Conservation (phyloP, 2,797 vertebrate species). For the Myripristis murdjan region DNA sequence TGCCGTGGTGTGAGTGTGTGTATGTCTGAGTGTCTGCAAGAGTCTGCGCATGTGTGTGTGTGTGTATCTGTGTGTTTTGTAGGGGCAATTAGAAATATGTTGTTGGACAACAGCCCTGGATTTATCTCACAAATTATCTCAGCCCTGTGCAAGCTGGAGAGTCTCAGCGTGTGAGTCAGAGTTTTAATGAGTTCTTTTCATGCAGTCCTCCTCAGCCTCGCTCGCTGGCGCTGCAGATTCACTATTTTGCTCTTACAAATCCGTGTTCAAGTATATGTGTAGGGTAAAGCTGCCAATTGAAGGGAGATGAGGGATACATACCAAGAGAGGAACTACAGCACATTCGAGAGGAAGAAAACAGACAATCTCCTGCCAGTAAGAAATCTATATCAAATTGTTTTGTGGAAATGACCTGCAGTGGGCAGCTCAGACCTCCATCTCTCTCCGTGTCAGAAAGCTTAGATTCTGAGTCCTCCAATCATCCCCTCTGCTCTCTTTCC, state of each 20-base stretch:
- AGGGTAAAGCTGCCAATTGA: constrained; percentile 62
- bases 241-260: constrained; percentile 73
- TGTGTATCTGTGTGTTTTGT: constrained; percentile 19
- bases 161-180: constrained; percentile 70
- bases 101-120: constrained; percentile 81
- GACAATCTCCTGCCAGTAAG: constrained; percentile 61
- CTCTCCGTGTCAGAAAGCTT: constrained; percentile 67
- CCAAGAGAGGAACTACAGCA: constrained; percentile 53
- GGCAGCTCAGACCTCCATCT: constrained; percentile 72
- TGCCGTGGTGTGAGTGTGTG: constrained; percentile 12
- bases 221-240: constrained; percentile 72
- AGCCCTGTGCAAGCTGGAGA: constrained; percentile 60
- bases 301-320: constrained; percentile 56
- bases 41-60: not conserved
- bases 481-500: constrained; percentile 43
- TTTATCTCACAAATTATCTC: constrained; percentile 84
- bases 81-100: constrained; percentile 82
- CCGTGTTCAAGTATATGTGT: constrained; percentile 58
- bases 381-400: constrained; percentile 76
- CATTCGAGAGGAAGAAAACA: constrained; percentile 66
- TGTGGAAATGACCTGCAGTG: constrained; percentile 75
- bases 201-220: constrained; percentile 69
- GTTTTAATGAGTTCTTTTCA: constrained; percentile 85
- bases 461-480: constrained; percentile 66
- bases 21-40: too few species aligned